These are phyloP conservation scores for Macroglossus sobrinus DNA, from an alignment of 2,113 vertebrate genomes.

Conservation along the genomic window DNA sequence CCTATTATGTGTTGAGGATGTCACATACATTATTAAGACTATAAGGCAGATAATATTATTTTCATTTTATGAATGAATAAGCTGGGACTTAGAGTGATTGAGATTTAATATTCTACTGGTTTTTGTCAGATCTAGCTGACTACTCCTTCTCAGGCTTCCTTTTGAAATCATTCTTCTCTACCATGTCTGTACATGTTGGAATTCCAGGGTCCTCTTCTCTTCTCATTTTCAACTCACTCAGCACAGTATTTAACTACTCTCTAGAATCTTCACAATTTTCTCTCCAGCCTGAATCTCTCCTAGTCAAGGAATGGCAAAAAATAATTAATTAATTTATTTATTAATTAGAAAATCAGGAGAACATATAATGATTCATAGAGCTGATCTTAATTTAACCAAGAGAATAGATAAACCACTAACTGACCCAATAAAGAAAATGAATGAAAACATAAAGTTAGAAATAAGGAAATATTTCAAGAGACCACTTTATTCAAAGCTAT, in stretches of 20 bases:
- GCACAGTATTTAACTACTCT: neutral
- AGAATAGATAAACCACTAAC: neutral
- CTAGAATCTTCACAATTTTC: neutral
- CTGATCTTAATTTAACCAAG: neutral
- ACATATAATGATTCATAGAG: neutral
- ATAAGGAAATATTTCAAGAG: neutral
- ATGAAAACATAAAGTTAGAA: neutral
- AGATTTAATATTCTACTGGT: neutral
- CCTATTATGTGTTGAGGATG: neutral
- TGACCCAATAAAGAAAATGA: neutral
- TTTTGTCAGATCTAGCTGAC: neutral
- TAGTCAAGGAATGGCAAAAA: neutral
- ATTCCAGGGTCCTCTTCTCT: neutral
- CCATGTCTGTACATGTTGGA: neutral
- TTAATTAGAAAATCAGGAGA: neutral
- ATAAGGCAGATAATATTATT: neutral
- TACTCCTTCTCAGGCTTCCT: neutral
- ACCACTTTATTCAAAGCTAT: neutral
- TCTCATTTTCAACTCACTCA: neutral
- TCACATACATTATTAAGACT: neutral
- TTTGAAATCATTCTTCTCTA: neutral
- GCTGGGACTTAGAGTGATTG: no score
- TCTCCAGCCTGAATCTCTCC: neutral
- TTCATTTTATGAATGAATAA: neutral
- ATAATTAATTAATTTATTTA: no score